A percentile compares a stretch with the other conserved stretches of the same genome.
These are phyloP conservation scores for Cyprinodon variegatus DNA, from an alignment of 2,113 vertebrate species.

Conservation along the genomic window DNA sequence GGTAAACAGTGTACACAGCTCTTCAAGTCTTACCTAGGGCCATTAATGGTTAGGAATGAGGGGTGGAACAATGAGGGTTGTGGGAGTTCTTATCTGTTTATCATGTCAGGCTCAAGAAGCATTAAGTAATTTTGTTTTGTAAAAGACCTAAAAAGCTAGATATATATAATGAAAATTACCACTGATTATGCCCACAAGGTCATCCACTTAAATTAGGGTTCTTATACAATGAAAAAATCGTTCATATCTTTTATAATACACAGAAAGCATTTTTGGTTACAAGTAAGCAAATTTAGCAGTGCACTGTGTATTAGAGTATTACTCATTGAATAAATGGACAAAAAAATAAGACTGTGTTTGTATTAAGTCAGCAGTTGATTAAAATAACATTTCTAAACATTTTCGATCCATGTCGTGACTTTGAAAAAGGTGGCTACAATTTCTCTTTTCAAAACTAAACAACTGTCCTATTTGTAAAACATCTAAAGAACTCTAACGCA, in stretches of 20 bases:
- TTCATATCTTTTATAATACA: not conserved
- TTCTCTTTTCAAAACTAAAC: not conserved
- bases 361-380: not conserved
- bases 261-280: not conserved
- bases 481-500: not conserved
- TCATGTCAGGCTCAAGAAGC: slow-evolving; percentile 10
- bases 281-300: not conserved
- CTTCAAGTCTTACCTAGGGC: slow-evolving; percentile 12
- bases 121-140: slow-evolving; percentile 18
- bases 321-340: not conserved
- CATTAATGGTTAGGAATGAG: not conserved
- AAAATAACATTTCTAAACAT: not conserved
- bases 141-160: slow-evolving; percentile 4
- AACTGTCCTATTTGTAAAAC: not conserved
- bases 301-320: not conserved
- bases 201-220: not conserved
- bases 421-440: not conserved
- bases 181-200: not conserved
- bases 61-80: slow-evolving; percentile 2
- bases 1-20: slow-evolving; percentile 12
- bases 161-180: not conserved
- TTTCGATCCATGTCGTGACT: not conserved
- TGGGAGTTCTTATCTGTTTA: slow-evolving; percentile 8
- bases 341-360: not conserved
- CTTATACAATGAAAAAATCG: not conserved